Percentiles rank a stretch among this genome's conserved stretches.
phyloP scores from a whole-genome alignment of 2,113 vertebrate species.

The Macroglossus sobrinus region DNA sequence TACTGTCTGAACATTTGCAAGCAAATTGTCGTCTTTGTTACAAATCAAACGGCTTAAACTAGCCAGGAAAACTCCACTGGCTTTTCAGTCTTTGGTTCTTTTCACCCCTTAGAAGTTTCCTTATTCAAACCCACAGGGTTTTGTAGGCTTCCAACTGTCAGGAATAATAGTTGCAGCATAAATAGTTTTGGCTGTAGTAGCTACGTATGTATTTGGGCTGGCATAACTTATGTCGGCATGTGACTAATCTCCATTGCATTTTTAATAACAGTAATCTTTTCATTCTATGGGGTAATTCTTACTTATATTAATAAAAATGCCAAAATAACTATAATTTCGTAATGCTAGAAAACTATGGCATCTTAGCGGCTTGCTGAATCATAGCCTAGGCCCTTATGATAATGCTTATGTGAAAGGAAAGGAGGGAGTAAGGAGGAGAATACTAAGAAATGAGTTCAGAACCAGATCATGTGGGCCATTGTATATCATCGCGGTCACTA shows the following conservation, averaged over 20 bases:
- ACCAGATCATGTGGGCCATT: no score
- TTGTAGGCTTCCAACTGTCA: neutral
- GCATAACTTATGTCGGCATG: conserved; percentile 2
- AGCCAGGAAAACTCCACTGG: neutral
- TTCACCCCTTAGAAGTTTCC: neutral
- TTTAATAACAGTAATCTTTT: conserved; percentile 48
- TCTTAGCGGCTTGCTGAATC: neutral
- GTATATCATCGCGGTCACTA: neutral
- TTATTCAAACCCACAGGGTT: conserved; percentile 1
- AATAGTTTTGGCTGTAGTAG: neutral
- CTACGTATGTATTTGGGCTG: neutral
- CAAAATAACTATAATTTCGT: conserved; percentile 50
- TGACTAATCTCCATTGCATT: conserved; percentile 27
- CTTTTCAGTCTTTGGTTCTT: neutral
- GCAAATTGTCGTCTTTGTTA: conserved; percentile 36
- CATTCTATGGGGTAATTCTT: conserved; percentile 32
- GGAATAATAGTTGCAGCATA: neutral
- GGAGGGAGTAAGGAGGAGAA: neutral
- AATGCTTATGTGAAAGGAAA: neutral
- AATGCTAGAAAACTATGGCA: neutral
- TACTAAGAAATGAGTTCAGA: neutral
- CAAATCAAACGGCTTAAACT: conserved; percentile 43
- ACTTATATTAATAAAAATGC: conserved; percentile 5
- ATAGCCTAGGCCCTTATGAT: neutral
- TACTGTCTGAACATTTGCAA: neutral